A percentile compares a stretch with the other conserved stretches of the same genome.
Conservation (phyloP, 2,113 vertebrate genomes). For the Garra rufa region DNA sequence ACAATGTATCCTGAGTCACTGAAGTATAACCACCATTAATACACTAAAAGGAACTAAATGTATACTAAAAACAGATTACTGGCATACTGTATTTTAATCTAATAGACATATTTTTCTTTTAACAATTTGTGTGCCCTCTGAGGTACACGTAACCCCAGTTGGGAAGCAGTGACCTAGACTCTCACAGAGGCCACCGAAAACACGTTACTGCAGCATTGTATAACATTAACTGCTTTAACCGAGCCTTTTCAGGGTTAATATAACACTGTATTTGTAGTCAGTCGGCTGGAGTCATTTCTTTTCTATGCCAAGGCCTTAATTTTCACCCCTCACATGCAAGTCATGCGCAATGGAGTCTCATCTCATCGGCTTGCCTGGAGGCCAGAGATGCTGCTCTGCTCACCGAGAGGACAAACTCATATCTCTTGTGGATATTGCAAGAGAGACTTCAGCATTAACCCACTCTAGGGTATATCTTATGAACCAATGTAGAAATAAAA, state of each 20-base stretch:
- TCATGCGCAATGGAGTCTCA: neutral
- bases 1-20: neutral
- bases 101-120: neutral
- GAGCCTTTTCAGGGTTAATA: neutral
- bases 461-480: slow-evolving; percentile 36
- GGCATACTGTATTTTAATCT: neutral
- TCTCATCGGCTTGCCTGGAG: slow-evolving; percentile 22
- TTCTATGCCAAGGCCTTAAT: neutral
- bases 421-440: slow-evolving; percentile 41
- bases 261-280: neutral
- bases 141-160: neutral
- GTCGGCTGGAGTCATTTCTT: neutral
- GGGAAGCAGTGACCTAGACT: neutral
- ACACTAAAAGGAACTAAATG: neutral
- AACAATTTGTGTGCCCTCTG: neutral
- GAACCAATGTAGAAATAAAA: slow-evolving; percentile 35
- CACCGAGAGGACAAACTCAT: slow-evolving; percentile 30
- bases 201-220: neutral
- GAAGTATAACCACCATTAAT: neutral
- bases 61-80: neutral
- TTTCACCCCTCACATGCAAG: slow-evolving; percentile 5
- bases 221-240: neutral
- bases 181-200: neutral
- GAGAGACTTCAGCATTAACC: slow-evolving; percentile 1
- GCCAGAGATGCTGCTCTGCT: slow-evolving; percentile 1